Base-by-base conservation (phyloP, 2,888 invertebrate genomes). In the Orthosia gothica region DNA sequence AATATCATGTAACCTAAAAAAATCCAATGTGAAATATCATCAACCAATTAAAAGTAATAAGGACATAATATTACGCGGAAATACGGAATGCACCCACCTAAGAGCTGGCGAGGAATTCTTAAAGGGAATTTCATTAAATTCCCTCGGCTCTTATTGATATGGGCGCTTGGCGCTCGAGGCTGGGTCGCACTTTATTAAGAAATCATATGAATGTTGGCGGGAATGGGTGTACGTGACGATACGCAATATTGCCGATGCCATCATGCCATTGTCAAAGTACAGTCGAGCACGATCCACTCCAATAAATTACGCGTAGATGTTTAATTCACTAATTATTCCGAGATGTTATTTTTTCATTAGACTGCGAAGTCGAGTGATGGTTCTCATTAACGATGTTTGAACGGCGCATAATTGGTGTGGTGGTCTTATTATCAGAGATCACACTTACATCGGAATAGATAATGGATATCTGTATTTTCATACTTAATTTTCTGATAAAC, bases 141-240 rank as follows among this genome's bases (percentile, higher is more conserved):
- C 92, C 85, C 88, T 88, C 81, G 83, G 88, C 93, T 92, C 95
- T 95, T 95, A 95, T 95, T 95, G 95, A 95, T 95, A 95, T 95
- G 95, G 95, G 94, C 91, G 94, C 92, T 94, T 89, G 91, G 59
- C 76, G 89, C 92, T 93, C 91, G 90, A 90, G 92, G 92, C 88
- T 89, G 92, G 91, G 90, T 93, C 95, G 93, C 93, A 94, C 95
- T 95, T 95, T 95, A 95, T 95, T 95, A 95, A 95, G 95, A 95
- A 94, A 94, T 95, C 95, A 95, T 93, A 95, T 94, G 94, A 94
- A 95, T 94, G 94, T 94, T 88, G 92, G 84, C 82, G 91, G 93
- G 92, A 93, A 93, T 93, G 93, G 90, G 90, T 87, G 92, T 93
- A 95, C 95, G 95, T 95, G 95, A 93, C 92, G 90, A 94, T 95